phyloP scores from a whole-genome alignment of 2,113 vertebrate species.

The Daphoenositta chrysoptera region DNA sequence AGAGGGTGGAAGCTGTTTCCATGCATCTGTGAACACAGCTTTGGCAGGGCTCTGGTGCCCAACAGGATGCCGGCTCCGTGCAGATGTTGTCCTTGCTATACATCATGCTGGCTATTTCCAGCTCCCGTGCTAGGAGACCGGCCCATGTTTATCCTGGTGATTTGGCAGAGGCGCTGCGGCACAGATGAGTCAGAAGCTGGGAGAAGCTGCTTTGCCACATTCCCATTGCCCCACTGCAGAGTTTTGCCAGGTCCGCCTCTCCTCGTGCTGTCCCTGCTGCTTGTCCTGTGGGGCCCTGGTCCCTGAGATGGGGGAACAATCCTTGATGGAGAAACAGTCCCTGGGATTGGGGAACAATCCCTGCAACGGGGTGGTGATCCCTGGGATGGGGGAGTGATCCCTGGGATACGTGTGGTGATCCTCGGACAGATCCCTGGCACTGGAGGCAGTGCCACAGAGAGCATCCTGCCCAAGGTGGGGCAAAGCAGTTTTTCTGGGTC shows the following conservation, averaged over 20 bases:
- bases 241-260: background rate
- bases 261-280: background rate
- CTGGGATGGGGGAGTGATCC: background rate
- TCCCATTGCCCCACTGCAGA: background rate
- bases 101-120: background rate
- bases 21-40: fast-evolving
- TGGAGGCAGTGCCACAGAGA: fast-evolving
- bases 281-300: background rate
- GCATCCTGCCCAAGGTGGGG: background rate
- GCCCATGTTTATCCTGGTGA: conserved; percentile 37
- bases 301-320: background rate
- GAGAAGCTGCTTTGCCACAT: conserved; percentile 33
- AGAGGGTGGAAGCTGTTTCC: background rate
- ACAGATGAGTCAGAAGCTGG: conserved; percentile 48
- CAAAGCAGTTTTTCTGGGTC: background rate
- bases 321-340: background rate
- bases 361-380: fast-evolving
- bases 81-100: background rate
- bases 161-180: background rate
- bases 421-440: too few species aligned
- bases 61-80: background rate
- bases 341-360: too few species aligned
- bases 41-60: background rate
- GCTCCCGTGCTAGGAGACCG: background rate
- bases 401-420: background rate